These are phyloP conservation scores for Rhynchomys soricoides DNA, from an alignment of 2,113 vertebrate genomes.

Conservation along the genomic window DNA sequence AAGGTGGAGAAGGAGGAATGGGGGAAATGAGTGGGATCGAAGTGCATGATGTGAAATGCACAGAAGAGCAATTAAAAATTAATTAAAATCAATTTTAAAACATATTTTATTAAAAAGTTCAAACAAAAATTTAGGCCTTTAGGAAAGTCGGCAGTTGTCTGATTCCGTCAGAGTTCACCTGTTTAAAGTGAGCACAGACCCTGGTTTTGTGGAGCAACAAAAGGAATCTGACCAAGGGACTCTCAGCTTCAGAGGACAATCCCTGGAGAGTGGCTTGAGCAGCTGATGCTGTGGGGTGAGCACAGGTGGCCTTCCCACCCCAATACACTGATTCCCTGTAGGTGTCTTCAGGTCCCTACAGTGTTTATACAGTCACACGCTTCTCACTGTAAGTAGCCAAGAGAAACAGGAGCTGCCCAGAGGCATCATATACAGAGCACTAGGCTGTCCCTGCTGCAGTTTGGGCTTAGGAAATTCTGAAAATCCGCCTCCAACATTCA, in stretches of 20 bases:
- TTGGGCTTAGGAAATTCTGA: background rate
- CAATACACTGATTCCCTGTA: accelerated
- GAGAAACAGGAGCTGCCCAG: background rate
- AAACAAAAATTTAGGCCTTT: background rate
- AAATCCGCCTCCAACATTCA: background rate
- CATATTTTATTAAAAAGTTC: background rate
- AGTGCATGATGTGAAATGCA: no score
- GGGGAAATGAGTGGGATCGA: no score
- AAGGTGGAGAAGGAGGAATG: no score
- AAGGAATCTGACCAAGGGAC: background rate
- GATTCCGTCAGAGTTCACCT: background rate
- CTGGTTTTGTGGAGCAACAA: background rate
- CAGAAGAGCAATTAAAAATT: no score
- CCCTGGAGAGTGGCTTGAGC: background rate
- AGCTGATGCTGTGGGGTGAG: background rate
- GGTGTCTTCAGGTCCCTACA: background rate
- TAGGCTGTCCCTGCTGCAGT: background rate
- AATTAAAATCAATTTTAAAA: background rate
- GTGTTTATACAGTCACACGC: accelerated
- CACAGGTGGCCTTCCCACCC: accelerated
- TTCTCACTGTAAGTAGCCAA: background rate
- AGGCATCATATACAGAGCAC: background rate
- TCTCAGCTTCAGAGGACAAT: background rate
- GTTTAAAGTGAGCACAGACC: background rate
- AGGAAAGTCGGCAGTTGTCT: background rate